Percentiles rank a stretch among this genome's conserved stretches.
phyloP scores from a whole-genome alignment of 2,888 invertebrate genomes.

The Euzetes globulus region DNA sequence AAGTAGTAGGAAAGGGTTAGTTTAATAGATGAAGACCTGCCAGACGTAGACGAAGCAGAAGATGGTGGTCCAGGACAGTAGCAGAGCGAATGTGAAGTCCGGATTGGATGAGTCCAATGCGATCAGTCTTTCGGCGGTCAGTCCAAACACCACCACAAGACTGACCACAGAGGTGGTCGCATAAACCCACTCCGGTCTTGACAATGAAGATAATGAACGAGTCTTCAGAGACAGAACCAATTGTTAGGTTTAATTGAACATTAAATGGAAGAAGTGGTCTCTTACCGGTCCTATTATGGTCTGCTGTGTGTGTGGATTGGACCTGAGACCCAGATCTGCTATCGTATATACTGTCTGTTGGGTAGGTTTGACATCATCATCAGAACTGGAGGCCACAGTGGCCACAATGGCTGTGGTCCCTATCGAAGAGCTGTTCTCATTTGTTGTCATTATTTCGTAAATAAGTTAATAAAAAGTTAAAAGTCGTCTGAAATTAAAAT shows the following conservation, averaged over 20 bases:
- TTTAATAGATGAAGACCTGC: constrained; percentile 5
- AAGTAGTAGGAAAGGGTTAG: neutral
- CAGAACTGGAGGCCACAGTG: neutral
- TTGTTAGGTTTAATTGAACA: neutral
- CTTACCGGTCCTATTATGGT: constrained; percentile 22
- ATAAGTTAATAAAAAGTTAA: no score
- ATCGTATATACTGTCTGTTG: neutral
- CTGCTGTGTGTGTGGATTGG: neutral
- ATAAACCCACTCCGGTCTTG: constrained; percentile 38
- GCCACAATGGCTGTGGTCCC: neutral
- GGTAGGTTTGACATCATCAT: neutral
- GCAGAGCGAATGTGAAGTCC: constrained; percentile 39
- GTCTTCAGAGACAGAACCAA: neutral
- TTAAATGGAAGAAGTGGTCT: neutral
- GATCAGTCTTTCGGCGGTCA: constrained; percentile 37
- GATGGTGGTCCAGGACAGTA: constrained; percentile 27
- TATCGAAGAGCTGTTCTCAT: neutral
- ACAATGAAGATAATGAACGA: neutral
- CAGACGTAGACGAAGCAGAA: constrained; percentile 11
- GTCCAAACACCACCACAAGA: constrained; percentile 36
- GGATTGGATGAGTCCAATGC: constrained; percentile 33
- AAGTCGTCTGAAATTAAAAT: neutral
- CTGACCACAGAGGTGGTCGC: constrained; percentile 33
- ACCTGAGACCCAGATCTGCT: neutral
- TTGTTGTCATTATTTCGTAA: no score